phyloP scores from a whole-genome alignment of 1,140 invertebrate genomes.

The Palaemon carinicauda region DNA sequence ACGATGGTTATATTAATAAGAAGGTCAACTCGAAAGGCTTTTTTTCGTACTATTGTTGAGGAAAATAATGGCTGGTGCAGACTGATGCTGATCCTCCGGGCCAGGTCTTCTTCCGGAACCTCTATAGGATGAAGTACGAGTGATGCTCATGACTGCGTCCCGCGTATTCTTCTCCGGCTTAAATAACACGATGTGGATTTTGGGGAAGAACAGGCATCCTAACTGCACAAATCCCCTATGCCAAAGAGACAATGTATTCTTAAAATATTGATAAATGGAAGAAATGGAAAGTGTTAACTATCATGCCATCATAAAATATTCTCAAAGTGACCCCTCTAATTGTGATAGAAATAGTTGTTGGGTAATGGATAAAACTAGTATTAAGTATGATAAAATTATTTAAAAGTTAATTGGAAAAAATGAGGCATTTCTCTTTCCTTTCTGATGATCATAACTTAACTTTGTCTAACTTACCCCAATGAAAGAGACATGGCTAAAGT shows the following conservation, averaged over 20 bases:
- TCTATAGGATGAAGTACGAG: background rate
- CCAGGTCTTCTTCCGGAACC: background rate
- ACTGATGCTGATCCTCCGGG: background rate
- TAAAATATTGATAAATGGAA: background rate
- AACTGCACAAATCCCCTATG: conserved; percentile 67
- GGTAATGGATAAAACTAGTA: background rate
- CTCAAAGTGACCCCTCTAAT: no score
- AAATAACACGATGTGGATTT: conserved; percentile 74
- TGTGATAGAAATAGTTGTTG: background rate
- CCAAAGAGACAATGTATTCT: conserved; percentile 41
- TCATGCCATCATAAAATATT: no score
- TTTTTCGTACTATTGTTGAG: no score
- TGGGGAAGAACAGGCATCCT: conserved; percentile 71
- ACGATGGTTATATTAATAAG: no score
- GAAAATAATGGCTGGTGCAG: background rate
- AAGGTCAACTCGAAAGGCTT: no score
- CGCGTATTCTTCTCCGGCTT: conserved; percentile 77
- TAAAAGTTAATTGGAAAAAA: background rate
- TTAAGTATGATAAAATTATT: background rate
- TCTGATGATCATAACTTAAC: background rate
- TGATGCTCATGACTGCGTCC: conserved; percentile 69
- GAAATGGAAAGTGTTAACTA: background rate
- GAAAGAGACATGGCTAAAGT: conserved; percentile 70
- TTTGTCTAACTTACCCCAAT: conserved; percentile 62
- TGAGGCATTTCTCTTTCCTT: no score